Evolutionary conservation across 1,140 invertebrate genomes (phyloP), one percentile per base, ranked within the genome.

Genomic region (Drosophila varians): DNA sequence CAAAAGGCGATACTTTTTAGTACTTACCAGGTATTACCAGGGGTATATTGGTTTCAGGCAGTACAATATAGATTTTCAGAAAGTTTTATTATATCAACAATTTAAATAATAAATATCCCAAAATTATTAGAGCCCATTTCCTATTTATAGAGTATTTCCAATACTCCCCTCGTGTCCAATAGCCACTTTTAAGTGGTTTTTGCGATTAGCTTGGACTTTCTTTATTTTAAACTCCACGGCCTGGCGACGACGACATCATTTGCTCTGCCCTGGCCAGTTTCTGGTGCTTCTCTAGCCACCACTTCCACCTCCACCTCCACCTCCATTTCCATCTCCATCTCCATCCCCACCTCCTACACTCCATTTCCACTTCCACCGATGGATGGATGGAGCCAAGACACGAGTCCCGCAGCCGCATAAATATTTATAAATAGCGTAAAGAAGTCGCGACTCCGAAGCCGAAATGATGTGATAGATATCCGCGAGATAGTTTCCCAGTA

Each of bases 211-310:
- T 26, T 64, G 71, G 28, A 31, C 51, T 71, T 86, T 76, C 66
- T 76, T 84, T 87, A 86, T 86, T 86, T 87, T 77, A 76, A 76
- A 87, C 72, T 87, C 80, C 77, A 80, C 82, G 77, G 68, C 72
- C 47, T 76, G 80, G 73, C 76, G 80, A 86, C 76, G 80, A 86
- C 80, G 80, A 86, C 76, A 86, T 86, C 77, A 76, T 86, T 86
- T 86, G 76, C 76, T 48, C 23, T 48, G 46, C 58, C n/a, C 28
- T 31, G 28, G 28, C 9, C 28, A 31, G 28, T 31, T 66, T 49
- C 34, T 51, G n/a, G n/a, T n/a, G n/a, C n/a, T n/a, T n/a, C n/a
- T n/a, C n/a, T n/a, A n/a, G n/a, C n/a, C n/a, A n/a, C 43, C 21
- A 40, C 46, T 47, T 11, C 31, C 60, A 25, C n/a, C 9, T 8